Evolutionary conservation across 2,797 vertebrate species (phyloP).

Genomic region (Sebastes hubbsi): DNA sequence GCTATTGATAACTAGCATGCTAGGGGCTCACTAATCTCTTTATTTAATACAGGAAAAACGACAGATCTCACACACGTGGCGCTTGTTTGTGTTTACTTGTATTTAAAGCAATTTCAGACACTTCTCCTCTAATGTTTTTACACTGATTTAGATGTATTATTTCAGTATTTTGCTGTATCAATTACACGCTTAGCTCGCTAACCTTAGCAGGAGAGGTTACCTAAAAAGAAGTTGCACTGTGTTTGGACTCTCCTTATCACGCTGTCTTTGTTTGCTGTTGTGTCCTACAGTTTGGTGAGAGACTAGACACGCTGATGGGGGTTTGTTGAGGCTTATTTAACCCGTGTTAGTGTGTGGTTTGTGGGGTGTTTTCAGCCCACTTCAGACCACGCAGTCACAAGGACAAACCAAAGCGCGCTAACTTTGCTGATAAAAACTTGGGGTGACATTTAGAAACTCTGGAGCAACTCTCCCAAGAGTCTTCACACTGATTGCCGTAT

Average conservation of each 20-base stretch:
- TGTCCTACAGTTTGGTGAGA: too few relatives aligned
- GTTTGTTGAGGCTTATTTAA: not conserved
- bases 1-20: conserved; percentile 42
- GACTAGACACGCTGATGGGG: accelerated
- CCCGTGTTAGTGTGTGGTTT: not conserved
- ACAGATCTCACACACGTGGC: accelerated
- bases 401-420: conserved; percentile 62
- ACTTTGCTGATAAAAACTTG: conserved; percentile 33
- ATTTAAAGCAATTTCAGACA: accelerated
- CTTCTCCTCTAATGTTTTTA: accelerated
- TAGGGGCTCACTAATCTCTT: conserved; percentile 29
- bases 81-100: accelerated
- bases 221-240: not conserved
- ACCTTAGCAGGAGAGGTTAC: conserved; percentile 1
- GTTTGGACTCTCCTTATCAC: too few relatives aligned
- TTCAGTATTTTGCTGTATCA: conserved; percentile 45
- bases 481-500: not conserved
- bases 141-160: accelerated
- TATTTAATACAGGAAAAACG: conserved; percentile 5
- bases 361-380: not conserved
- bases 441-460: conserved; percentile 4
- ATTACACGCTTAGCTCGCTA: conserved; percentile 30
- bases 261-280: not conserved
- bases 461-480: not conserved
- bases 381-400: conserved; percentile 31